phyloP scores from a whole-genome alignment of 1,140 invertebrate species.

The Lanistes nyassanus region DNA sequence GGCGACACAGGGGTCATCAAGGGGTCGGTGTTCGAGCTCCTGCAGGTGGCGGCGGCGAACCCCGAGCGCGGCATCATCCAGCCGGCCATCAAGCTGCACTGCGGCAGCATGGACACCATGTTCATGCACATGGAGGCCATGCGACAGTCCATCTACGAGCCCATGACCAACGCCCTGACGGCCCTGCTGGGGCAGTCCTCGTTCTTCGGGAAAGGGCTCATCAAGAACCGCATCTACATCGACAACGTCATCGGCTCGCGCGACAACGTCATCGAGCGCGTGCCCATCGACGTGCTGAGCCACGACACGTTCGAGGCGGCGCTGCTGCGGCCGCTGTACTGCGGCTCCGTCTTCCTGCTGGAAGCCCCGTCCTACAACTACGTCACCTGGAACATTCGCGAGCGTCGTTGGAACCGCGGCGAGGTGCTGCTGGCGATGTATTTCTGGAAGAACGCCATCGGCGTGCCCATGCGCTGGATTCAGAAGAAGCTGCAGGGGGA shows the following conservation, averaged over 20 bases:
- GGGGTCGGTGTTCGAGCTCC: conserved; percentile 46
- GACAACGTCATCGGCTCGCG: conserved; percentile 55
- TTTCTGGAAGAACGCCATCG: conserved; percentile 56
- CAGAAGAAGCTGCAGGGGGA: conserved; percentile 48
- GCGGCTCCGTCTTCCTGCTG: conserved; percentile 42
- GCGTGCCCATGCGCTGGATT: conserved; percentile 52
- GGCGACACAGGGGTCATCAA: conserved; percentile 54
- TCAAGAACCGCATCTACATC: conserved; percentile 58
- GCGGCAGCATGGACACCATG: conserved; percentile 46
- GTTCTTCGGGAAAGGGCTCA: conserved; percentile 59
- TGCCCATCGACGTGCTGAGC: conserved; percentile 62
- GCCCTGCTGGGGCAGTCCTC: conserved; percentile 53
- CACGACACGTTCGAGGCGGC: conserved; percentile 63
- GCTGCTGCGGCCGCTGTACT: conserved; percentile 52
- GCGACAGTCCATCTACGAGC: conserved; percentile 54
- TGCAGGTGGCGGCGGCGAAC: conserved; percentile 58
- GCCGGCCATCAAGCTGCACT: conserved; percentile 57
- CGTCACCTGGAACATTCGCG: conserved; percentile 58
- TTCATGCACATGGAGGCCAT: conserved; percentile 60
- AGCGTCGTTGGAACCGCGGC: conserved; percentile 59
- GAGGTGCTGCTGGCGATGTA: conserved; percentile 59
- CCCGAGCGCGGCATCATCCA: conserved; percentile 60
- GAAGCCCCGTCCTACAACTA: conserved; percentile 59
- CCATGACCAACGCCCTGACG: conserved; percentile 59
- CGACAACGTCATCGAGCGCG: conserved; percentile 54